Base-by-base conservation (phyloP, 2,113 vertebrate species). In the Cathartes aura region DNA sequence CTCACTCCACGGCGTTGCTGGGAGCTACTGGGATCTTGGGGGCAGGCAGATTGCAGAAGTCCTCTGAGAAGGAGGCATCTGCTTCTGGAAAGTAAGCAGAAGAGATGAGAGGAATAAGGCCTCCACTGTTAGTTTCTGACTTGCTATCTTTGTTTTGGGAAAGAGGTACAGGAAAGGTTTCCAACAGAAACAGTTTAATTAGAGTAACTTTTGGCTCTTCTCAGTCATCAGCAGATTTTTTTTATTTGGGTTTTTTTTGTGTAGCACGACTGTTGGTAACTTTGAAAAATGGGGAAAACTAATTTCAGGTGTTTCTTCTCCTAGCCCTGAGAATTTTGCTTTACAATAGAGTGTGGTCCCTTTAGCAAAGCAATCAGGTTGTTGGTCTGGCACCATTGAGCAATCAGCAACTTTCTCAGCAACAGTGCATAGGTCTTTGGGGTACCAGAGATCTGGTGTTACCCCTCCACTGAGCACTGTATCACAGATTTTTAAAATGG, bases 371-470 rank as follows among this genome's bases (percentile, higher is more conserved):
- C 19, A 7, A 8, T 21, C 2, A 3, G 9, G 52, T 27, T 50
- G 5, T 12, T 14, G 13, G 8, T 14, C 36, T 67, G 67, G 48
- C 47, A 63, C 22, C 12, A 20, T 14, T 10, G 70, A 63, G 70
- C 42, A 14, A 23, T 5, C 38, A 34, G 68, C 26, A 64, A 1
- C 75, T 23, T 59, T 53, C 64, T 73, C 42, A 55, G 63, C 53
- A 38, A 4, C 14, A 6, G 32, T 2, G 36, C 30, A 8, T 0
- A 0, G 19, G 18, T 15, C 40, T 26, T 13, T 12, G 32, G 42
- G 38, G 27, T 38, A 38, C 30, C 50, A 36, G 50, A 50, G 71
- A 5, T 8, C 10, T 71, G 66, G 10, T 29, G 30, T 13, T 29
- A 40, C 8, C 23, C 42, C 52, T 50, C 34, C 21, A 5, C 20